These are phyloP conservation scores for Dryococelus australis DNA, from an alignment of 2,888 invertebrate genomes.

Conservation along the genomic window DNA sequence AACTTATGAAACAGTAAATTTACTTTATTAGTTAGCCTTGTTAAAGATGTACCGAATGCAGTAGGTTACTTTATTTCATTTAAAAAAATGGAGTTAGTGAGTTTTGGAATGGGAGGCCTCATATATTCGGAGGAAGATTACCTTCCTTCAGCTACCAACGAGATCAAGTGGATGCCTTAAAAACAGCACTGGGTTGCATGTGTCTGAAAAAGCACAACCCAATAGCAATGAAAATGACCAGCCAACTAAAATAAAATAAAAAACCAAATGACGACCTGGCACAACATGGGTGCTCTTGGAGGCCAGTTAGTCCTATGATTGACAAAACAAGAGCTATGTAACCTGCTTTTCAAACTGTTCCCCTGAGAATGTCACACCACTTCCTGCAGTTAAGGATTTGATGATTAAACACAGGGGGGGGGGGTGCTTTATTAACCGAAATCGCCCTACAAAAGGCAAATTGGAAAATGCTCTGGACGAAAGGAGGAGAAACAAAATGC, in stretches of 20 bases:
- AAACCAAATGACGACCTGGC: constrained; percentile 19
- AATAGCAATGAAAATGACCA: background rate
- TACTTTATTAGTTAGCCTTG: too few relatives aligned
- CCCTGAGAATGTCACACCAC: background rate
- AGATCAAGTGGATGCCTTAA: background rate
- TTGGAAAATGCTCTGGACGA: too few relatives aligned
- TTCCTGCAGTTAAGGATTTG: background rate
- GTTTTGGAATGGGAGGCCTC: too few relatives aligned
- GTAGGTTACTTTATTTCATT: too few relatives aligned
- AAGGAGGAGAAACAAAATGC: too few relatives aligned
- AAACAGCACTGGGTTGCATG: background rate
- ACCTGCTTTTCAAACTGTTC: constrained; percentile 25
- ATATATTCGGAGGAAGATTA: background rate
- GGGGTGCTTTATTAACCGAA: too few relatives aligned
- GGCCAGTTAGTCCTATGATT: background rate
- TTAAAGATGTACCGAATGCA: too few relatives aligned
- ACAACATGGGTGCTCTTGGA: constrained; percentile 4
- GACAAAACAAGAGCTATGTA: background rate
- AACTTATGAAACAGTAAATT: too few relatives aligned
- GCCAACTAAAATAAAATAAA: background rate
- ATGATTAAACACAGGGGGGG: too few relatives aligned
- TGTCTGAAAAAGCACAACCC: background rate
- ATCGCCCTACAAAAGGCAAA: too few relatives aligned
- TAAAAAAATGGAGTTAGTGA: too few relatives aligned
- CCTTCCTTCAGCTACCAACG: background rate